Evolutionary conservation across 2,888 invertebrate genomes (phyloP), one percentile per base, ranked within the genome.

Genomic region (Aproaerema taeniolella): DNA sequence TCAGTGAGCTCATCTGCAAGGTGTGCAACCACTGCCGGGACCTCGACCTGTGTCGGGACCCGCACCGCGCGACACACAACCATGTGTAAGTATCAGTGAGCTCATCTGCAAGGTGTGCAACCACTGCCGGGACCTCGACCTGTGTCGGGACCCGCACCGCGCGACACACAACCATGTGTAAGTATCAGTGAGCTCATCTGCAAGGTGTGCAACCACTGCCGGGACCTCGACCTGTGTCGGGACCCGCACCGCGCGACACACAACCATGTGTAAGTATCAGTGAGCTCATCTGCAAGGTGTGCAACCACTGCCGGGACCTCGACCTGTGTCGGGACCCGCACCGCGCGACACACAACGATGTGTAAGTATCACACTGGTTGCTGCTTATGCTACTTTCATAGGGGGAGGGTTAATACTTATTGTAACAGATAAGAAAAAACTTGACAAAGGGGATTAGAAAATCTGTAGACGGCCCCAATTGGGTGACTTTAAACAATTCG

Each of bases 171-270:
- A 88, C 48, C 82, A 88, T 88, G 91, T 78, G 88, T 89, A 65
- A 62, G 70, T 62, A 17, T 6, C 6, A 91, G 93, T 2, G 97
- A 98, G 88, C 90, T 98, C 29, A 97, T 97, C 61, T 99, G 99
- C 75, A 93, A 93, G 71, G 91, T 93, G 15, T 99, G 99, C 80
- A 97, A 97, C 87, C 95, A 97, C 67, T 97, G 97, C 65, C 89
- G 97, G 28, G 97, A 98, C 80, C 90, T 99, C 42, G 98, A 99
- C 88, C 90, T 99, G 98, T n/a, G n/a, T n/a, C n/a, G n/a, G n/a
- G n/a, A 98, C 80, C 90, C 90, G 41, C 87, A 91, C 61, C 81
- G 88, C 13, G 78, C 81, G 3, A 59, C 87, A 20, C 86, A 88
- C 40, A 88, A 88, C 48, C 82, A 88, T 88, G 91, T 78, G 88